Evolutionary conservation across 2,888 invertebrate species (phyloP), one percentile per base, ranked within the genome.

Genomic region (Unio pictorum): DNA sequence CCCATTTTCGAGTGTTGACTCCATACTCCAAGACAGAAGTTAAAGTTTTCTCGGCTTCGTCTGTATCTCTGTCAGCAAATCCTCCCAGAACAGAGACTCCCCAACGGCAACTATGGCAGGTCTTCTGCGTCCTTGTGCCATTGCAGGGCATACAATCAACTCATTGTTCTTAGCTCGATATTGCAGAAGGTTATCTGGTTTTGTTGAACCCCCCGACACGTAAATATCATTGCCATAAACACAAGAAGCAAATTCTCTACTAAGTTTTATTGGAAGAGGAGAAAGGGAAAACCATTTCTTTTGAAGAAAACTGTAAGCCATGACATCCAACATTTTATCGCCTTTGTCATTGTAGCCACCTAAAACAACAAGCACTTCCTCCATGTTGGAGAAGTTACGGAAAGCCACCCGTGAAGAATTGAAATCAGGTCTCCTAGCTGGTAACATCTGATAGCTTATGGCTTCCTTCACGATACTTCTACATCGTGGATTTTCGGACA

Each of bases 91-190:
- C 1, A 84, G 66, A 8, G 77, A 78, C 58, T 82, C 81, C n/a
- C 84, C 79, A 1, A 84, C 79, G 17, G 84, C 81, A 28, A 81
- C 81, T 81, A 84, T 84, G 8, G 79, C 76, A 60, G 83, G 84
- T 30, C 84, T 76, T 60, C 82, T 64, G n/a, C 84, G 69, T 1
- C 84, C 84, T 45, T 81, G 78, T 7, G 69, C 64, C 73, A 81
- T 76, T 8, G 78, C 75, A 6, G 82, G 71, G 56, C 82, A 80
- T n/a, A 76, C 67, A 4, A 74, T 69, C 84, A 82, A 84, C 62
- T 81, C 80, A 59, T 82, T 81, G 61, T 73, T 74, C 61, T 81
- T 80, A 4, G 81, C 78, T 3, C 79, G 72, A 71, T 81, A 84
- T 45, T 81, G 74, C 8, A 81, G 64, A 18, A 84, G 65, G n/a